Conservation (phyloP, 2,113 vertebrate species). For the Urocolius indicus region DNA sequence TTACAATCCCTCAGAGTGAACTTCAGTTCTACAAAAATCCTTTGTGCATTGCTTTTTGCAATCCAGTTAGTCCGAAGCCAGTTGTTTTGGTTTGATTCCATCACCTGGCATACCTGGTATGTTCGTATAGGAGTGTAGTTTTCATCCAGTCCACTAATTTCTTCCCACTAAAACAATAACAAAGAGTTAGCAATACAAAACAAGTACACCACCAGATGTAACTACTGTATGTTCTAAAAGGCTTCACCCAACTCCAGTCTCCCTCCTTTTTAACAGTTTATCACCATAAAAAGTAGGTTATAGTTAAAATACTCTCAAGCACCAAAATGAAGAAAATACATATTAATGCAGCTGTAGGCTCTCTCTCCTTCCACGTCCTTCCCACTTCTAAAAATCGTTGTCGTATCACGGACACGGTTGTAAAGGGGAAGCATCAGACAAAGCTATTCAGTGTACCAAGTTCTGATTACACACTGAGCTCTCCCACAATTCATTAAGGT, state of each 20-base stretch:
- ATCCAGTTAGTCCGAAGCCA: constrained; percentile 99
- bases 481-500: neutral
- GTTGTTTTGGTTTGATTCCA: constrained; percentile 99
- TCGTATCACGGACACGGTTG: neutral
- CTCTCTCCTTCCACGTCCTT: neutral
- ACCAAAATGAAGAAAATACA: neutral
- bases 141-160: constrained; percentile 99
- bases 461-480: neutral
- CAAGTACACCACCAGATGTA: neutral
- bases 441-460: neutral
- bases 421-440: neutral
- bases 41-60: constrained; percentile 96
- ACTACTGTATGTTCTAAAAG: neutral
- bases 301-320: neutral
- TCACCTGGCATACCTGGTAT: constrained; percentile 99
- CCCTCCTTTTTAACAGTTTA: neutral
- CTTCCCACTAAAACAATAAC: constrained; percentile 93
- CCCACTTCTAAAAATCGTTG: neutral
- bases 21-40: constrained; percentile 99
- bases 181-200: constrained; percentile 59
- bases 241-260: neutral
- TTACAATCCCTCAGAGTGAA: constrained; percentile 99
- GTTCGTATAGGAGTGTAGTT: constrained; percentile 98
- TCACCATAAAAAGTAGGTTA: neutral
- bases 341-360: neutral